phyloP scores from a whole-genome alignment of 1,140 invertebrate species.

The Rhopalosiphum padi region DNA sequence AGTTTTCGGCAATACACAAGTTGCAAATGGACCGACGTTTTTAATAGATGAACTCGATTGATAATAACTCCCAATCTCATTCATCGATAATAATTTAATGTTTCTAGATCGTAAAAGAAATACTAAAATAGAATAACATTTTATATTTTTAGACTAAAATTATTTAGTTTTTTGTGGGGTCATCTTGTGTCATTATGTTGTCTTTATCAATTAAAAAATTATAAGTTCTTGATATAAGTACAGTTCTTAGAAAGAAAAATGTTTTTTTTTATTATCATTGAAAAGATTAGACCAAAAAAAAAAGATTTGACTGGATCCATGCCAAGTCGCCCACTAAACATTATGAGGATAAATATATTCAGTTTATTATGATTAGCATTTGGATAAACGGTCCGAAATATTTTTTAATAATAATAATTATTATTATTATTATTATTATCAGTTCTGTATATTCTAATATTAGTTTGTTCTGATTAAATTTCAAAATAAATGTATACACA shows the following conservation, averaged over 20 bases:
- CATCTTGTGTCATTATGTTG: not conserved
- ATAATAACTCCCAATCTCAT: not conserved
- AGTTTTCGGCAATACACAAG: not conserved
- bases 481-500: not conserved
- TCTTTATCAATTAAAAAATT: slow-evolving; percentile 16
- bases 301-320: not conserved
- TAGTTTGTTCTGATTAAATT: not conserved
- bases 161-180: not conserved
- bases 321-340: not conserved
- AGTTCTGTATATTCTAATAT: not conserved
- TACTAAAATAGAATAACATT: not conserved
- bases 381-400: not conserved
- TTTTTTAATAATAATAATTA: not conserved
- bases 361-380: not conserved
- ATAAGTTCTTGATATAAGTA: not conserved
- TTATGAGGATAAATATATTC: not conserved
- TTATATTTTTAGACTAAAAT: not conserved
- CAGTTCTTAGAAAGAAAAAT: not conserved
- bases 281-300: not conserved
- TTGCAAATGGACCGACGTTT: not conserved
- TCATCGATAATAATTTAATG: not conserved
- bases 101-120: not conserved
- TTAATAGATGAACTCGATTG: not conserved
- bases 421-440: not conserved
- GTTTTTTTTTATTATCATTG: not conserved